A percentile compares a stretch with the other conserved stretches of the same genome.
Conservation (phyloP, 2,888 invertebrate species). For the Abrostola triplasia region DNA sequence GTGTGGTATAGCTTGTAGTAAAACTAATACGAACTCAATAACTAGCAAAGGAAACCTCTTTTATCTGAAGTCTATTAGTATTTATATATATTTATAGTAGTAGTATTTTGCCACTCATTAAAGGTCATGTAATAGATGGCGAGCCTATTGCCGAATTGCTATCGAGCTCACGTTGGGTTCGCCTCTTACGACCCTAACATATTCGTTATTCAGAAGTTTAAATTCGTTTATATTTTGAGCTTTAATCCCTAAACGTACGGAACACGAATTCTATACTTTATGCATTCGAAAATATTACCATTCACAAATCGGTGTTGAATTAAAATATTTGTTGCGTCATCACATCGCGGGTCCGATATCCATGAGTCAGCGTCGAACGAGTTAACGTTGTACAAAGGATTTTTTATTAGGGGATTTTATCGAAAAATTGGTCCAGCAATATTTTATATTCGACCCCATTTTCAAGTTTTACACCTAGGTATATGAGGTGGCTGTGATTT, state of each 20-base stretch:
- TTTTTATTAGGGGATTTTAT: constrained; percentile 49
- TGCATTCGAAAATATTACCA: constrained; percentile 15
- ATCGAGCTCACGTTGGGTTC: too few relatives aligned
- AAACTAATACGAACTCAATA: too few relatives aligned
- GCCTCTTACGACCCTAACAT: too few relatives aligned
- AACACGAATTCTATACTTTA: constrained; percentile 7
- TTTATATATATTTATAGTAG: too few relatives aligned
- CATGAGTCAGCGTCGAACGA: constrained; percentile 44
- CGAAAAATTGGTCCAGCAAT: constrained; percentile 35
- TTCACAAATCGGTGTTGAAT: constrained; percentile 25
- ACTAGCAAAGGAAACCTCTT: too few relatives aligned
- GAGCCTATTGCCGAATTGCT: too few relatives aligned
- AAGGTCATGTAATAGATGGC: too few relatives aligned
- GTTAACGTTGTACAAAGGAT: constrained; percentile 27
- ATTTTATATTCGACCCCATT: constrained; percentile 40
- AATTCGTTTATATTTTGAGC: too few relatives aligned
- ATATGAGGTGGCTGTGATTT: background rate
- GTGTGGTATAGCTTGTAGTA: too few relatives aligned
- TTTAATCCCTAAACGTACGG: background rate
- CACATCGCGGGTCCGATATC: constrained; percentile 38
- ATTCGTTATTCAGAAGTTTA: too few relatives aligned
- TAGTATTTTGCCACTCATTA: too few relatives aligned
- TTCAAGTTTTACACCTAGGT: constrained; percentile 22
- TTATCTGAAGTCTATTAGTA: too few relatives aligned
- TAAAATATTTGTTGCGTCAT: constrained; percentile 36